phyloP scores from a whole-genome alignment of 2,797 vertebrate genomes.

The Rhyacichthys aspro region DNA sequence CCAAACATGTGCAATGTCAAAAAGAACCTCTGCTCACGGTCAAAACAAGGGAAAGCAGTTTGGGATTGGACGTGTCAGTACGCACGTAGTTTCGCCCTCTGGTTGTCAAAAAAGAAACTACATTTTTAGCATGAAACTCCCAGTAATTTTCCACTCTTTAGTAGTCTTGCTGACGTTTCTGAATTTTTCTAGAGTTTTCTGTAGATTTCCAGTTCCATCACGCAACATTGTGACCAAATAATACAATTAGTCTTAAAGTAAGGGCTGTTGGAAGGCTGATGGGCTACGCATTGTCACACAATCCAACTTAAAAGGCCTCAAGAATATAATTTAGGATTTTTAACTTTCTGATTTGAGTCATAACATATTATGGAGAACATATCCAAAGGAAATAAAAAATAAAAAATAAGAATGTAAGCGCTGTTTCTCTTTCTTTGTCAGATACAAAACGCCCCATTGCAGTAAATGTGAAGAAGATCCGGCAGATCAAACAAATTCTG shows the following conservation, averaged over 20 bases:
- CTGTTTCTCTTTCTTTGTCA: constrained; percentile 45
- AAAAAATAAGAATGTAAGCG: neutral
- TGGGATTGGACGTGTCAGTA: constrained; percentile 33
- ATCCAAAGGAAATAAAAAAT: too few species aligned
- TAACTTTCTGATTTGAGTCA: too few species aligned
- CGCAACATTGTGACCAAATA: too few species aligned
- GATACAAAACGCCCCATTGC: constrained; percentile 59
- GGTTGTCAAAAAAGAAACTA: constrained; percentile 28
- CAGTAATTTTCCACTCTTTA: constrained; percentile 70
- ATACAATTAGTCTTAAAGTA: too few species aligned
- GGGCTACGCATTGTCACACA: too few species aligned
- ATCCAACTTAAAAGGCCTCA: neutral
- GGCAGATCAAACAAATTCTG: constrained; percentile 44
- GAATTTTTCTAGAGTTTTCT: constrained; percentile 33
- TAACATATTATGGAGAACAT: too few species aligned
- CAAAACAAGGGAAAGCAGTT: neutral
- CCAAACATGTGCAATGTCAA: constrained; percentile 41
- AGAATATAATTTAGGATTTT: too few species aligned
- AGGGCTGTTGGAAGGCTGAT: too few species aligned
- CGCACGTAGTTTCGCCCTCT: constrained; percentile 49
- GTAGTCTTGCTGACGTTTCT: neutral
- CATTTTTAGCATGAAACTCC: neutral
- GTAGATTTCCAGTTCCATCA: constrained; percentile 20
- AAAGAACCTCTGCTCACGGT: constrained; percentile 15
- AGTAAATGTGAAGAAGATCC: constrained; percentile 65